These are phyloP conservation scores for Anastrepha obliqua DNA, from an alignment of 1,140 invertebrate genomes.

Conservation along the genomic window DNA sequence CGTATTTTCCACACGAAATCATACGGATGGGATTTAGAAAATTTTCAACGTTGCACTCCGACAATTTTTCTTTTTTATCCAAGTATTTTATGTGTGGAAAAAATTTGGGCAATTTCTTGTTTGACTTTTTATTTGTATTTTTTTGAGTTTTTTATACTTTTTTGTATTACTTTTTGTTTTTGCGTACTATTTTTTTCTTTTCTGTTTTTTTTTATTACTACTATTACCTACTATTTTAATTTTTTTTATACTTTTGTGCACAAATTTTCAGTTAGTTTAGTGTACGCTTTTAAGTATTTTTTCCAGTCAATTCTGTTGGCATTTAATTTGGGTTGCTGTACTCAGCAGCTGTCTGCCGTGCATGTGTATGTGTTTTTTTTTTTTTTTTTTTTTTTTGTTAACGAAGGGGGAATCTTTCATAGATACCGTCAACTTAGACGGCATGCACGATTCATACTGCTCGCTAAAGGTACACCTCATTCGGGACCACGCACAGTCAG, in stretches of 20 bases:
- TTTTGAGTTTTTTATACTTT: neutral
- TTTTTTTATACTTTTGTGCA: slow-evolving; percentile 15
- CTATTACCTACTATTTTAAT: neutral
- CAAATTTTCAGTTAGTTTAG: slow-evolving; percentile 41
- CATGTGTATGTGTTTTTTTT: neutral
- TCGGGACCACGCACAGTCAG: too few relatives aligned
- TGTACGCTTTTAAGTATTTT: slow-evolving; percentile 37
- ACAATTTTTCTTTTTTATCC: neutral
- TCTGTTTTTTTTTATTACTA: neutral
- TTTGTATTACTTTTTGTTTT: neutral
- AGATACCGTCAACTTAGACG: too few relatives aligned
- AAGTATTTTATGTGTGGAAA: neutral
- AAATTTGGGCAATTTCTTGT: slow-evolving; percentile 14
- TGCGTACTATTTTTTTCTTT: too few relatives aligned
- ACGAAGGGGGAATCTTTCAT: too few relatives aligned
- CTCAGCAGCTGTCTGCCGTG: neutral
- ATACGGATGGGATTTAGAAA: slow-evolving; percentile 51
- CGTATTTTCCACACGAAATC: slow-evolving; percentile 49
- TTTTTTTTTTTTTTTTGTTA: too few relatives aligned
- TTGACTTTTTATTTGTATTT: neutral
- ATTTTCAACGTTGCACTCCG: slow-evolving; percentile 24
- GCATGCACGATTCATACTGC: too few relatives aligned
- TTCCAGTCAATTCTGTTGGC: slow-evolving; percentile 49
- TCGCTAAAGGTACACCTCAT: too few relatives aligned
- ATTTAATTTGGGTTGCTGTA: slow-evolving; percentile 35